A percentile compares a stretch with the other conserved stretches of the same genome.
phyloP scores from a whole-genome alignment of 2,113 vertebrate genomes.

The Coryphaenoides rupestris region DNA sequence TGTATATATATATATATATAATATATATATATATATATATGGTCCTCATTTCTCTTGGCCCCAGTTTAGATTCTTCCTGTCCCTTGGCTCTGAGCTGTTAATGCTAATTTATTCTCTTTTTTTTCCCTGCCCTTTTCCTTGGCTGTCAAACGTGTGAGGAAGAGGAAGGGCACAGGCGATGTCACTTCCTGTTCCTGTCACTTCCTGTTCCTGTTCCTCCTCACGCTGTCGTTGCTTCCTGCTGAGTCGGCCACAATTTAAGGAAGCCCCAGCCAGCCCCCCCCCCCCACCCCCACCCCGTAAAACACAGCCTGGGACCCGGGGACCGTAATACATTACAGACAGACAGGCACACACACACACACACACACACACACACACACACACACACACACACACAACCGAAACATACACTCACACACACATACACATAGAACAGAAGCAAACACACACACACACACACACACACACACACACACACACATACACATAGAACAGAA shows the following conservation, averaged over 20 bases:
- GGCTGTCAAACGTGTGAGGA: no score
- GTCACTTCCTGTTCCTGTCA: no score
- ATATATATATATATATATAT: slow-evolving; percentile 33
- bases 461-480: slow-evolving; percentile 6
- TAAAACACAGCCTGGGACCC: slow-evolving; percentile 1
- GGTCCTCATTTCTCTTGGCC: slow-evolving; percentile 47
- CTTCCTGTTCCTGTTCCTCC: not conserved
- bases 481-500: slow-evolving; percentile 11
- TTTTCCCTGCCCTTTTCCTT: no score
- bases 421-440: no score
- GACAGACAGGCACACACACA: slow-evolving; percentile 6
- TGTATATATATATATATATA: slow-evolving; percentile 17
- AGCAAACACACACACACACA: not conserved
- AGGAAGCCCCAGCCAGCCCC: slow-evolving; percentile 5
- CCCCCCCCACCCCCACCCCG: no score
- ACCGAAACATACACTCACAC: slow-evolving; percentile 4
- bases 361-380: slow-evolving; percentile 4
- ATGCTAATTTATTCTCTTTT: no score
- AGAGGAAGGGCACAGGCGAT: no score
- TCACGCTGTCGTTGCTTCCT: not conserved
- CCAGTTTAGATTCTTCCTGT: slow-evolving; percentile 13
- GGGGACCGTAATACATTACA: not conserved
- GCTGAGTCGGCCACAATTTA: slow-evolving; percentile 6
- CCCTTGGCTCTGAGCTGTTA: no score
- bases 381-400: slow-evolving; percentile 1